Conservation (phyloP, 2,888 invertebrate species). For the Ptilodon capucinus region DNA sequence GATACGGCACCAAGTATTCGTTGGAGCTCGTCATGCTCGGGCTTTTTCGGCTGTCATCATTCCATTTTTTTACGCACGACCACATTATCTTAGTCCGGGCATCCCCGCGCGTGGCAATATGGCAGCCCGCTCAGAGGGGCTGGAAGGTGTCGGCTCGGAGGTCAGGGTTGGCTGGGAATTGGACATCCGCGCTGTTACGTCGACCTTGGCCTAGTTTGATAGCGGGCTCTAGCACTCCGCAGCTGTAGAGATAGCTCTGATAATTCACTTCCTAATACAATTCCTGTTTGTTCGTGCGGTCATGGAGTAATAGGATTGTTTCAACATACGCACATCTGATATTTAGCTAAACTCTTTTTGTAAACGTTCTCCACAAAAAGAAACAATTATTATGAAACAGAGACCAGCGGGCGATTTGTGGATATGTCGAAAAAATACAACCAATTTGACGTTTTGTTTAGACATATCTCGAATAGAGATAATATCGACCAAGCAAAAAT, state of each 20-base stretch:
- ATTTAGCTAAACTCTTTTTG: background rate
- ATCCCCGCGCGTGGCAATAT: constrained; percentile 29
- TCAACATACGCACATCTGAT: background rate
- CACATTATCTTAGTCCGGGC: constrained; percentile 38
- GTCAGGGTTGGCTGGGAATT: constrained; percentile 48
- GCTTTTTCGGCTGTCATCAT: constrained; percentile 50
- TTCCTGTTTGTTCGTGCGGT: constrained; percentile 24
- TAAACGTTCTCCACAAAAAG: background rate
- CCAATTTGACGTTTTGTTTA: too few species aligned
- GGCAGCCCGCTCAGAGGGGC: constrained; percentile 28
- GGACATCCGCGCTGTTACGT: constrained; percentile 38
- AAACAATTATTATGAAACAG: background rate
- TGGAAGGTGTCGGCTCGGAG: constrained; percentile 41
- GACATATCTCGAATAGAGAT: too few species aligned
- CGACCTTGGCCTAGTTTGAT: constrained; percentile 75
- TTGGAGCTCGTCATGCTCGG: constrained; percentile 36
- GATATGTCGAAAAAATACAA: too few species aligned
- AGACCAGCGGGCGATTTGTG: too few species aligned
- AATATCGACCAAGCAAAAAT: too few species aligned
- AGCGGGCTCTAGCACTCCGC: constrained; percentile 46
- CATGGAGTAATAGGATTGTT: constrained; percentile 1
- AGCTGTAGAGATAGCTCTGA: constrained; percentile 50
- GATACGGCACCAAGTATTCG: background rate
- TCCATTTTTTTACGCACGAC: constrained; percentile 33
- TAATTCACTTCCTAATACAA: constrained; percentile 62